Evolutionary conservation across 2,797 vertebrate genomes (phyloP), one percentile per base, ranked within the genome.

Genomic region (Galagoides demidoff): DNA sequence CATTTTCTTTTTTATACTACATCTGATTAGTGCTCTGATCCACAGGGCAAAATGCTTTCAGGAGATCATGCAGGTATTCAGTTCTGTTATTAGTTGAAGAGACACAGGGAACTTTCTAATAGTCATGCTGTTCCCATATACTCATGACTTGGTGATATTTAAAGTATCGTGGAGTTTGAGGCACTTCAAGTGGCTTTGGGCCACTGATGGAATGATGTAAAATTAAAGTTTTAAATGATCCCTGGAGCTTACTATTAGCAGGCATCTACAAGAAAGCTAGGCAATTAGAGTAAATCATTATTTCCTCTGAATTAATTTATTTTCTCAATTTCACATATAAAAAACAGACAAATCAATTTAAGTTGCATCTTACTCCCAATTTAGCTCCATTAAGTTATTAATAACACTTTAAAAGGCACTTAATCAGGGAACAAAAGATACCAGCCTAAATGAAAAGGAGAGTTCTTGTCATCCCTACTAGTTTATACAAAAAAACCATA

Each of bases 211-310:
- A 81, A 90, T 90, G 34, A 94, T 59, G 9, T 83, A 87, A 95
- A 97, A 76, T 81, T 91, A 81, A 93, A 83, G 57, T 85, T 87
- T 85, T 83, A 89, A 92, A 83, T 95, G 83, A 89, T 89, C 76
- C 34, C 52, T 92, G 76, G 34, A 92, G 37, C 77, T 63, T 87
- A 43, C 17, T 81, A 82, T 92, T 81, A 92, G 52, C n/a, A 84
- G 43, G 14, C n/a, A 94, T 92, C 68, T 29, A 52, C 37, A 96
- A 74, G 55, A 64, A 83, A 92, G 37, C 52, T 37, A 66, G 79
- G 55, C 6, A 92, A 90, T 23, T 14, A 70, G 23, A 84, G 20
- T 87, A 79, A 89, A 93, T 92, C 23, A 87, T 92, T 92, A 76
- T 77, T 94, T 74, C 23, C 37, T 89, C 37, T 92, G 11, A 86